Conservation (phyloP, 2,888 invertebrate genomes). For the Ceriagrion tenellum region DNA sequence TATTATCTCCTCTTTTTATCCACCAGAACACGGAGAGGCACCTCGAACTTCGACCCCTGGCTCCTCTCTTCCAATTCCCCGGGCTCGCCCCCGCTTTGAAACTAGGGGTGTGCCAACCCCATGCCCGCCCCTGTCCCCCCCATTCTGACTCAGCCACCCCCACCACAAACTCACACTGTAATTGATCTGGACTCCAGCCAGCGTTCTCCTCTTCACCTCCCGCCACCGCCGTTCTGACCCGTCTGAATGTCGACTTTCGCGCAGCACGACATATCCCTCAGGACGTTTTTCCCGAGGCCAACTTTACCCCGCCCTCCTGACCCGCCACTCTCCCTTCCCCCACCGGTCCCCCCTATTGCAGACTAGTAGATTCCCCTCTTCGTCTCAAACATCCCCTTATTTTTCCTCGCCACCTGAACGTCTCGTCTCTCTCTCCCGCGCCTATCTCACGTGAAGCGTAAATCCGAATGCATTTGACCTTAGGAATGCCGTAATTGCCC, state of each 20-base stretch:
- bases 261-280: constrained; percentile 49
- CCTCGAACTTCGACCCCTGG: neutral
- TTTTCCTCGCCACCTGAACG: neutral
- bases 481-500: constrained; percentile 17
- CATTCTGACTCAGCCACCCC: neutral
- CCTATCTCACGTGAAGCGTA: constrained; percentile 20
- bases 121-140: neutral
- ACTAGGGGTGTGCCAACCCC: neutral
- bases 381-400: neutral
- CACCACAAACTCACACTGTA: neutral
- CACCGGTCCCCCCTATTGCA: neutral
- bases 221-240: neutral
- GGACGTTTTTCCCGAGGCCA: neutral
- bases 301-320: neutral
- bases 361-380: neutral
- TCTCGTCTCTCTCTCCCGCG: neutral
- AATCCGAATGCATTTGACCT: constrained; percentile 62
- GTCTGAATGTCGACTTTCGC: constrained; percentile 63
- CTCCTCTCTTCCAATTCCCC: neutral
- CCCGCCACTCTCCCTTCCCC: neutral
- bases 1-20: neutral
- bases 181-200: constrained; percentile 64
- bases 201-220: neutral
- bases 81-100: neutral
- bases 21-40: neutral